Percentiles rank a stretch among this genome's conserved stretches.
Conservation (phyloP, 2,797 vertebrate genomes). For the Microctenopoma lineatum region DNA sequence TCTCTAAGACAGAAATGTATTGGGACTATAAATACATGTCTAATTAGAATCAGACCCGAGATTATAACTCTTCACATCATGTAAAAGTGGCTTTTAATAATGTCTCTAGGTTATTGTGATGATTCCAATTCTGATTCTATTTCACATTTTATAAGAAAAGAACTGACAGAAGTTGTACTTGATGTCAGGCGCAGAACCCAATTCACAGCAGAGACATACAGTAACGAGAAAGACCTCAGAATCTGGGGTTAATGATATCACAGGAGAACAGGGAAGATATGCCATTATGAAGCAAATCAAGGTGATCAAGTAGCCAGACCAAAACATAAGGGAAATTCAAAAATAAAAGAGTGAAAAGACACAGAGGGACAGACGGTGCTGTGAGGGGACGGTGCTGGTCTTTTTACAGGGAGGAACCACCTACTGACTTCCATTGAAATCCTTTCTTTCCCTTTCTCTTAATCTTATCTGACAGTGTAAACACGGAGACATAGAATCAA, state of each 20-base stretch:
- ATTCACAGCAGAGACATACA: slow-evolving; percentile 9
- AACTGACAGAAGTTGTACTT: slow-evolving; percentile 35
- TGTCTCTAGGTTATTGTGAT: neutral
- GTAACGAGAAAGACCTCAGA: slow-evolving; percentile 37
- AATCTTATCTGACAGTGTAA: slow-evolving; percentile 1
- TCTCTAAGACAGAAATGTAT: slow-evolving; percentile 75
- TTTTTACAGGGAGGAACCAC: slow-evolving; percentile 46
- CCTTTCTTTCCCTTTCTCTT: slow-evolving; percentile 19
- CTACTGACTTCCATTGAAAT: neutral
- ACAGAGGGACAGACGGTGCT: slow-evolving; percentile 49
- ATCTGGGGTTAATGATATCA: slow-evolving; percentile 60
- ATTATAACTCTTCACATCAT: slow-evolving; percentile 29
- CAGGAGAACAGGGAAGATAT: slow-evolving; percentile 20
- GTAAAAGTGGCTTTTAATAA: slow-evolving; percentile 13
- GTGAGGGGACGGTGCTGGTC: slow-evolving; percentile 71
- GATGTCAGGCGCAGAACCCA: slow-evolving; percentile 24
- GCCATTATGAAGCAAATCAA: slow-evolving; percentile 72
- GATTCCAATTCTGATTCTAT: neutral
- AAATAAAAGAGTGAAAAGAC: slow-evolving; percentile 39
- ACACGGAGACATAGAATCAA: slow-evolving; percentile 4
- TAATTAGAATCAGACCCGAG: neutral
- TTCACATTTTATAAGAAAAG: slow-evolving; percentile 12
- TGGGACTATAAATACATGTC: slow-evolving; percentile 27
- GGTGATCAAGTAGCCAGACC: slow-evolving; percentile 46
- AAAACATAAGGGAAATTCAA: slow-evolving; percentile 48